These are phyloP conservation scores for Ursus arctos DNA, from an alignment of 2,113 vertebrate species.

Conservation along the genomic window DNA sequence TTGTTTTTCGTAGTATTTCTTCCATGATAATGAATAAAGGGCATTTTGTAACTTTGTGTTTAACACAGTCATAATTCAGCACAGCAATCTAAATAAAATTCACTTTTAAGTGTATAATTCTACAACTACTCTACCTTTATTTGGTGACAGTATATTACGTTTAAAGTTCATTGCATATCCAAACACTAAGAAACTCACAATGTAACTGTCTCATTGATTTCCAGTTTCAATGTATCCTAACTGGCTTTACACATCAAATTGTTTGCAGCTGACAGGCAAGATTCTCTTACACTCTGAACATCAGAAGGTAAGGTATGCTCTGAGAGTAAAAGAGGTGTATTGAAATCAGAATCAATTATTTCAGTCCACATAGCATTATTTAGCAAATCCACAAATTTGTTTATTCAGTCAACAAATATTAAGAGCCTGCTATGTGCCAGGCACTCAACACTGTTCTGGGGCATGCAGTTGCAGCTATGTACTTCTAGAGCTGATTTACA, in stretches of 20 bases:
- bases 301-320: background rate
- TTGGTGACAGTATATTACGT: background rate
- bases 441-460: background rate
- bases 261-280: background rate
- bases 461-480: background rate
- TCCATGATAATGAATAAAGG: background rate
- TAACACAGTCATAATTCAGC: background rate
- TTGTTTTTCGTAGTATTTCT: background rate
- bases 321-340: background rate
- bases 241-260: background rate
- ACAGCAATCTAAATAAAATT: background rate
- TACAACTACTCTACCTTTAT: background rate
- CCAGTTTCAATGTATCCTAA: slow-evolving; percentile 41
- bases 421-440: background rate
- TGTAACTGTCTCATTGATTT: background rate
- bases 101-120: slow-evolving; percentile 32
- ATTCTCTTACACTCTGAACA: background rate
- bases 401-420: background rate
- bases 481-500: background rate
- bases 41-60: slow-evolving; percentile 1
- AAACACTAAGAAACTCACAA: background rate
- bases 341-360: background rate
- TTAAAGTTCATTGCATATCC: background rate
- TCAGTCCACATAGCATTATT: background rate
- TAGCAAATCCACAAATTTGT: background rate